phyloP scores from a whole-genome alignment of 2,113 vertebrate species.

The Heptranchias perlo region DNA sequence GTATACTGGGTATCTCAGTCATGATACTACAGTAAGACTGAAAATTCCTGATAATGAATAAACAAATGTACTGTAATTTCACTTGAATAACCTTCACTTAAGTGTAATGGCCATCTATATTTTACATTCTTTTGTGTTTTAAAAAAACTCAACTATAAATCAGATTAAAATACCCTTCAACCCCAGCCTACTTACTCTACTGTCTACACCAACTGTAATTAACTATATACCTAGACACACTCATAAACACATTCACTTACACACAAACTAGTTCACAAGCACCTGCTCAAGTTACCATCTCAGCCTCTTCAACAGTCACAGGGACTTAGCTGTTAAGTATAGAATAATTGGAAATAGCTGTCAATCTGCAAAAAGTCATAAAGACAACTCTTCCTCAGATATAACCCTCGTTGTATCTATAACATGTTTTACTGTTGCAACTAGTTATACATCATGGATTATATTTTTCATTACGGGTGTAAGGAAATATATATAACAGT shows the following conservation, averaged over 20 bases:
- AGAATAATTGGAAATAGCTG: neutral
- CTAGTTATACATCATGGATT: neutral
- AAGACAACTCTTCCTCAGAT: neutral
- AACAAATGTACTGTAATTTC: neutral
- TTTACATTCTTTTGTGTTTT: neutral
- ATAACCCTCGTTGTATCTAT: neutral
- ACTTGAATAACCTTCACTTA: neutral
- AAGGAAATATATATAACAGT: neutral
- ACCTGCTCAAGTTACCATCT: neutral
- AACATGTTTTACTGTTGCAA: neutral
- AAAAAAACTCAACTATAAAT: neutral
- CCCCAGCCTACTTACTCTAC: neutral
- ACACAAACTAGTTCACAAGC: neutral
- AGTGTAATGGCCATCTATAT: neutral
- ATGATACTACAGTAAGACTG: neutral
- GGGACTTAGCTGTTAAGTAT: neutral
- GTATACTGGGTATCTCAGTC: neutral
- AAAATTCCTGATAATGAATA: neutral
- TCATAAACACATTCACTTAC: neutral
- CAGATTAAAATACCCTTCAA: neutral
- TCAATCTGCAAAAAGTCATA: neutral
- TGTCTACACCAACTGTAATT: neutral
- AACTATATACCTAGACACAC: neutral
- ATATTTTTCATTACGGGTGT: neutral
- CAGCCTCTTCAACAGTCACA: neutral